Evolutionary conservation across 2,113 vertebrate genomes (phyloP).

Genomic region (Prunella himalayana): DNA sequence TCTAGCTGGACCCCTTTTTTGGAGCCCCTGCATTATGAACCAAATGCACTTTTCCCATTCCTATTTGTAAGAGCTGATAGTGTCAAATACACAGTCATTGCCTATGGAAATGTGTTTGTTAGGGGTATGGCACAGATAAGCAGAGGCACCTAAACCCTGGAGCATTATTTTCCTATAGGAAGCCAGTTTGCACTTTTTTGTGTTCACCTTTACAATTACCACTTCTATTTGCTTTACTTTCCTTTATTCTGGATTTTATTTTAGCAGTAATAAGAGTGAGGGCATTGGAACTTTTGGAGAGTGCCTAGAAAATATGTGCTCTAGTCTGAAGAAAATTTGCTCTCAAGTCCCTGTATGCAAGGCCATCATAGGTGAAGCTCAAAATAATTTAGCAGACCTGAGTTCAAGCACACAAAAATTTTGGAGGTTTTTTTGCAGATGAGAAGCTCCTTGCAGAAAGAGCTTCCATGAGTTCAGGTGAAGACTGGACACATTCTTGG

Average conservation of each 20-base stretch:
- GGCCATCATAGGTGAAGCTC: background rate
- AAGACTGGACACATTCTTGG: background rate
- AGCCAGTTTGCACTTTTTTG: background rate
- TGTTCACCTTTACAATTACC: background rate
- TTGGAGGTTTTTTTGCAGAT: background rate
- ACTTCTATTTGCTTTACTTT: background rate
- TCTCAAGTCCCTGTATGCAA: background rate
- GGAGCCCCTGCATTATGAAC: background rate
- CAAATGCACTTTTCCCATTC: background rate
- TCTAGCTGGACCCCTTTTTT: background rate
- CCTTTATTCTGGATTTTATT: background rate
- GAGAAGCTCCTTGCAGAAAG: background rate
- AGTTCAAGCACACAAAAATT: background rate
- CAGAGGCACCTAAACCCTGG: background rate
- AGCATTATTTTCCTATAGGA: background rate
- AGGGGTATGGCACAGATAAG: background rate
- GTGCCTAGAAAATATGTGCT: background rate
- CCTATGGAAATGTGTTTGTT: background rate
- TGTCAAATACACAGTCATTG: accelerated
- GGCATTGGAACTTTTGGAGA: background rate
- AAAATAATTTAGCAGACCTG: background rate
- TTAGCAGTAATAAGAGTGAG: background rate
- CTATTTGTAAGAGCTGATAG: background rate
- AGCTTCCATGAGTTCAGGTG: background rate
- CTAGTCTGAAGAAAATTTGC: background rate